Evolutionary conservation across 2,888 invertebrate species (phyloP).

Genomic region (Galerucella calmariensis): DNA sequence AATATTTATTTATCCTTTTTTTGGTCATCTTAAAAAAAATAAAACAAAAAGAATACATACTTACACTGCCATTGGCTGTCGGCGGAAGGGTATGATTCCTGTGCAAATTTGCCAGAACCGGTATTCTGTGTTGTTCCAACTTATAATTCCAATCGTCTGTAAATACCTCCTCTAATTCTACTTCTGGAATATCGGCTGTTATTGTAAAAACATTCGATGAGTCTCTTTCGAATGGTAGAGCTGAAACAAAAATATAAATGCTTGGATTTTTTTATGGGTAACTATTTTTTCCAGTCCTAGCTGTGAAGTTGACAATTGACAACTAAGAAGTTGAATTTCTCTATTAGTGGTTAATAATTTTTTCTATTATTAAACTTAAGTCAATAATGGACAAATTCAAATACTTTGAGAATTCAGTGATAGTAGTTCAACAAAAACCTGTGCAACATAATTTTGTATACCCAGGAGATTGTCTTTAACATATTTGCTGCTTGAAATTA

Average conservation of each 20-base stretch:
- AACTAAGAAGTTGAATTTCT: no score
- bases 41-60: constrained; percentile 55
- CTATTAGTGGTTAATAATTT: no score
- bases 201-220: constrained; percentile 32
- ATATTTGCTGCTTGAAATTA: no score
- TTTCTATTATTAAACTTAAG: no score
- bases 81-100: constrained; percentile 63
- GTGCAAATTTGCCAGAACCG: constrained; percentile 55
- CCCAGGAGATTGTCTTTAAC: no score
- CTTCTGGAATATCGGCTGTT: constrained; percentile 34
- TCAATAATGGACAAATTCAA: no score
- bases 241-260: constrained; percentile 33
- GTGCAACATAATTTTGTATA: no score
- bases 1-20: not conserved
- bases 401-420: no score
- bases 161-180: constrained; percentile 52
- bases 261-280: not conserved
- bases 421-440: no score
- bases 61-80: constrained; percentile 62
- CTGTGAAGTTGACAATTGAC: no score
- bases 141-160: constrained; percentile 63
- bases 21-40: constrained; percentile 6
- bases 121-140: constrained; percentile 55
- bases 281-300: no score
- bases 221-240: constrained; percentile 48